Base-by-base conservation (phyloP, 2,888 invertebrate genomes). In the Xanthorhoe spadicearia region DNA sequence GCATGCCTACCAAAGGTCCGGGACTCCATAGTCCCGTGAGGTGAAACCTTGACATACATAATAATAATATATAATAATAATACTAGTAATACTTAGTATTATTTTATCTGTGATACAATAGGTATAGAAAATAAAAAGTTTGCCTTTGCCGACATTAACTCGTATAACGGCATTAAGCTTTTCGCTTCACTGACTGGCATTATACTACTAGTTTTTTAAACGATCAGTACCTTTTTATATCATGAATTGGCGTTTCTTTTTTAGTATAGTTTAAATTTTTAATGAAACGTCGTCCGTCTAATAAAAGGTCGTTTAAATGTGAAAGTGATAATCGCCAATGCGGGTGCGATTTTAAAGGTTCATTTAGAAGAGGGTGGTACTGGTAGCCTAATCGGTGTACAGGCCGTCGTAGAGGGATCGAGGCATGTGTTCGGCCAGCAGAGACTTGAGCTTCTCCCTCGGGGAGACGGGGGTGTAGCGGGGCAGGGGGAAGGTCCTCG, bases 381-480 rank as follows among this genome's bases (percentile, higher is more conserved):
- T 38, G 43, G n/a, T 74, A 67, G 53, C 61, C 86, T 92, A 93
- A 79, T 93, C 93, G 48, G 79, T 70, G 85, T 97, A 97, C 65
- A 97, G 88, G 70, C 96, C 95, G 83, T 97, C 97, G 86, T 97
- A 97, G 74, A 97, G 94, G 17, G 96, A 95, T 75, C 96, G 94
- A 2, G 97, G 96, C 83, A 97, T 94, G 86, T 97, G 97, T 79
- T 97, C 96, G 68, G 97, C 96, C 68, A 97, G 92, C 74, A 97
- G 92, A 57, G 96, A 95, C 92, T 97, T 97, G 57, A 97, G 88
- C 83, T 96, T 96, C 88, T 97, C 97, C 56, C 94, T 92, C 53
- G 95, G 95, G 0, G 96, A 96, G 51, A 97, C 96, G 0, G 97
- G 97, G 2, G 97, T 97, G 91, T 97, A 97, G 88, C 96, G 96